Evolutionary conservation across 2,797 vertebrate genomes (phyloP), one percentile per base, ranked within the genome.

Genomic region (Rhynchotus rufescens): DNA sequence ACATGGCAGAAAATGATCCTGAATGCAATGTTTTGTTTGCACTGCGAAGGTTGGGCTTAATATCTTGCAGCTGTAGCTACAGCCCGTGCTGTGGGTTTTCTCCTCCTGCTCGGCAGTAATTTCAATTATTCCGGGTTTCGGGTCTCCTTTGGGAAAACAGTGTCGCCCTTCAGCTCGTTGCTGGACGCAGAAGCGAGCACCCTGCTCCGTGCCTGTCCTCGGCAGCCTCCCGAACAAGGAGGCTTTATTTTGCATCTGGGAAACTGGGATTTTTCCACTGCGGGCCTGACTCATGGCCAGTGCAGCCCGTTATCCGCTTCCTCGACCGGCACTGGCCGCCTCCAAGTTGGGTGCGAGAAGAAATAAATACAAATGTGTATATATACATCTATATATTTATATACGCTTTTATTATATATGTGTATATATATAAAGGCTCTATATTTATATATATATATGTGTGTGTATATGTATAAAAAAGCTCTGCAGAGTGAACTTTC

Each of bases 271-370:
- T 78, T 78, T 90, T 49, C 90, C 78, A 10, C 36, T 14, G 40
- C 77, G 65, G 54, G 54, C 51, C 60, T 8, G 0, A 6, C 66
- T 19, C 2, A 2, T 0, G 8, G 38, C 71, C 79, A 10, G 0
- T 30, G 16, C 1, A 36, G 61, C 34, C 76, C 65, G 7, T 84
- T 61, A 10, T 30, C 36, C 79, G 42, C 2, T 65, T 80, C 57
- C 82, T 80, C 44, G 52, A 2, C 38, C 62, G 86, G 86, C 47
- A 23, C 49, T 6, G 3, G 40, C 16, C 9, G 22, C 60, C 30
- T 40, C 89, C 72, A 40, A 6, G 67, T 3, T 8, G 8, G 32
- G 12, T 5, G 25, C 21, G 42, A 51, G 76, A 79, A 49, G 47
- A 49, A 49, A 49, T 49, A 49, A 49, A 49, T 49, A 49, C 22